Percentiles rank a stretch among this genome's conserved stretches.
Conservation (phyloP, 1,140 invertebrate genomes). For the Drosophila varians region DNA sequence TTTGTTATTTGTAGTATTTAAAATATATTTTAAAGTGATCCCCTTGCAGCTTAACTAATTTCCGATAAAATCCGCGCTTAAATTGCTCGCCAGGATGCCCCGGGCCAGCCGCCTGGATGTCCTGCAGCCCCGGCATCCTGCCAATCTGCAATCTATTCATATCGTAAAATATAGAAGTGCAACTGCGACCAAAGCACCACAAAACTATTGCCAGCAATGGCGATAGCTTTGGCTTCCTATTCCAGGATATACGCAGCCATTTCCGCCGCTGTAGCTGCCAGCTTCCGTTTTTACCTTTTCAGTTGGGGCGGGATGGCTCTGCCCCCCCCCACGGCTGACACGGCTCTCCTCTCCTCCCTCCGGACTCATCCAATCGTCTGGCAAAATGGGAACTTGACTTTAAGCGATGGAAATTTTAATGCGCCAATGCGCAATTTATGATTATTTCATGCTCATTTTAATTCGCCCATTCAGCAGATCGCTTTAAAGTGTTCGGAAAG, state of each 20-base stretch:
- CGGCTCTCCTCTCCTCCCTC: neutral
- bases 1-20: too few species aligned
- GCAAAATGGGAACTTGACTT: slow-evolving; percentile 55
- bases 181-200: slow-evolving; percentile 67
- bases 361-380: slow-evolving; percentile 22
- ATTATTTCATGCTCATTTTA: slow-evolving; percentile 73
- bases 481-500: slow-evolving; percentile 50
- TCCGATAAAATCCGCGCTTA: neutral
- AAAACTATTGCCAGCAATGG: slow-evolving; percentile 61
- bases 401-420: slow-evolving; percentile 67
- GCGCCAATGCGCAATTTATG: slow-evolving; percentile 78
- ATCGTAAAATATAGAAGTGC: slow-evolving; percentile 52
- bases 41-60: neutral
- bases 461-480: slow-evolving; percentile 62
- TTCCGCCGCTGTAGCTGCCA: slow-evolving; percentile 48
- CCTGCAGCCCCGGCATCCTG: slow-evolving; percentile 11
- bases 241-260: slow-evolving; percentile 64
- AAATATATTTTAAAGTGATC: neutral
- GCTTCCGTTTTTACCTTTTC: slow-evolving; percentile 53
- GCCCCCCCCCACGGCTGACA: neutral
- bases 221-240: slow-evolving; percentile 41
- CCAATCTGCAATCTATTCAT: slow-evolving; percentile 65
- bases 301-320: slow-evolving; percentile 37
- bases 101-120: neutral
- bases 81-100: slow-evolving; percentile 12